These are phyloP conservation scores for Varroa destructor DNA, from an alignment of 1,140 invertebrate species.

Conservation along the genomic window DNA sequence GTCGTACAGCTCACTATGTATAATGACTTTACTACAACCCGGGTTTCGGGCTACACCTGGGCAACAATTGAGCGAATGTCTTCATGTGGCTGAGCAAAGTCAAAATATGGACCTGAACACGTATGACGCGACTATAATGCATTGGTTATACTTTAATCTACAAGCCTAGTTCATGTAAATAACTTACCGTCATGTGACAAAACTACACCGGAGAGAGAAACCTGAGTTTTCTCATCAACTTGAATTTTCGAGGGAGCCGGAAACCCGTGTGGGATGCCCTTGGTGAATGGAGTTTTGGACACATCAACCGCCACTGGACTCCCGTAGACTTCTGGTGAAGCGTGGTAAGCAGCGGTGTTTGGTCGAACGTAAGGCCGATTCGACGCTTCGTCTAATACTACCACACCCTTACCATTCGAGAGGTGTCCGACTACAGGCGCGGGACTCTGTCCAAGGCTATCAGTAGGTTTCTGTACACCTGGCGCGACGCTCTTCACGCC, in stretches of 20 bases:
- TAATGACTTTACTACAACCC: too few relatives aligned
- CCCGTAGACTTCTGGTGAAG: background rate
- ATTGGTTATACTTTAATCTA: too few relatives aligned
- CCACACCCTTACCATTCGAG: conserved; percentile 11
- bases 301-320: conserved; percentile 4
- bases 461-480: background rate
- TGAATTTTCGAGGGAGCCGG: conserved; percentile 19
- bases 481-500: conserved; percentile 8
- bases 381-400: conserved; percentile 2
- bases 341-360: background rate
- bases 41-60: too few relatives aligned
- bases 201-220: conserved; percentile 22
- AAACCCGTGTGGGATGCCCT: conserved; percentile 18
- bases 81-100: too few relatives aligned
- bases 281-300: conserved; percentile 15
- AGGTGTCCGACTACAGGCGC: conserved; percentile 20
- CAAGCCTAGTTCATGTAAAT: too few relatives aligned
- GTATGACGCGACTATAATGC: too few relatives aligned
- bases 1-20: too few relatives aligned
- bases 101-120: too few relatives aligned
- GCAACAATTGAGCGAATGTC: too few relatives aligned
- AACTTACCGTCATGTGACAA: conserved; percentile 15
- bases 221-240: conserved; percentile 24
- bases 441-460: background rate
- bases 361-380: conserved; percentile 12